Evolutionary conservation across 2,888 invertebrate genomes (phyloP), one percentile per base, ranked within the genome.

Genomic region (Reticulitermes lucifugus): DNA sequence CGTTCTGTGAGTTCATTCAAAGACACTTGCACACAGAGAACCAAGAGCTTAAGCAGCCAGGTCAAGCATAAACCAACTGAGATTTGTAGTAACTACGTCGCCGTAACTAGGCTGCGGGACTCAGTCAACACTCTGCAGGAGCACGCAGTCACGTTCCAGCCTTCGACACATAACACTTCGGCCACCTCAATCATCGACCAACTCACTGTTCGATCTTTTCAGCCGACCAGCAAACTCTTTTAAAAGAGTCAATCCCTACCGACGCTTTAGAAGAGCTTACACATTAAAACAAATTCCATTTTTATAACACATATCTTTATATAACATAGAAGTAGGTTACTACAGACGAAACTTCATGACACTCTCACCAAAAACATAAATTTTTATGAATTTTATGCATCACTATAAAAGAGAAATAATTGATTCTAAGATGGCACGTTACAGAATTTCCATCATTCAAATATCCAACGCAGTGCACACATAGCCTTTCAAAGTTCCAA

Each of bases 381-480:
- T 25, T 14, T 25, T 1, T 25, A n/a, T 65, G 65, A 4, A 65
- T 7, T 65, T 65, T 65, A 65, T 65, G n/a, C n/a, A 25, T 65
- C n/a, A 65, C n/a, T n/a, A n/a, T 25, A n/a, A 25, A 25, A 65
- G n/a, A 65, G 6, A 65, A 65, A n/a, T 65, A 65, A 25, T 12
- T 65, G 65, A 4, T 65, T 65, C n/a, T 10, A 65, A 65, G n/a
- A 2, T n/a, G n/a, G n/a, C 25, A 65, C 65, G n/a, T 65, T 79
- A 55, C 79, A 51, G 14, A 79, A 79, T 25, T 46, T 77, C 46
- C 46, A 51, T 77, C 77, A 77, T 77, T 77, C 60, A 60, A 60
- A 65, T n/a, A 65, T 65, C 25, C 65, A n/a, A 65, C 10, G 25
- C 25, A n/a, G 12, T 10, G 51, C 22, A 29, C 25, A n/a, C 79